These are phyloP conservation scores for Thereva unica DNA, from an alignment of 2,888 invertebrate species.

Conservation along the genomic window DNA sequence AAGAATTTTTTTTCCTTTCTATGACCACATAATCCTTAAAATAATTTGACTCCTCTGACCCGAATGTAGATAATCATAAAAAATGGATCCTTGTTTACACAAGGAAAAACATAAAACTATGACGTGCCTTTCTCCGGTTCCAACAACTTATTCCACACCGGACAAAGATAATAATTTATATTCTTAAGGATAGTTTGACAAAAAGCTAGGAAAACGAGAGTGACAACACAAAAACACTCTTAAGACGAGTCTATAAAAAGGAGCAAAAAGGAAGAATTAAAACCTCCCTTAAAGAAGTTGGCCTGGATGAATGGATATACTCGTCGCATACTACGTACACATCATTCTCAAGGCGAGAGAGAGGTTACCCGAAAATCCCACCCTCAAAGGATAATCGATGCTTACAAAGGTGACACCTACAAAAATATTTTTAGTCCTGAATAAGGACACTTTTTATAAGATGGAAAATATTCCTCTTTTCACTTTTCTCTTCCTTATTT, in stretches of 20 bases:
- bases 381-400: constrained; percentile 43
- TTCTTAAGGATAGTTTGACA: constrained; percentile 16
- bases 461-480: constrained; percentile 2
- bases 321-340: not conserved
- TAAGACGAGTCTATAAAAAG: constrained; percentile 21
- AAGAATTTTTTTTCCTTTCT: not conserved
- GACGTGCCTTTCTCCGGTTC: constrained; percentile 16
- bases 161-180: constrained; percentile 16
- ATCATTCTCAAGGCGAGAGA: constrained; percentile 9
- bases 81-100: constrained; percentile 8
- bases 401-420: constrained; percentile 43
- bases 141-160: not conserved
- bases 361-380: constrained; percentile 39
- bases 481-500: not conserved
- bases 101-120: constrained; percentile 13
- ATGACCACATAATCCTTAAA: not conserved
- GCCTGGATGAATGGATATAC: constrained; percentile 27
- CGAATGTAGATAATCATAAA: not conserved
- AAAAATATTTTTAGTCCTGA: constrained; percentile 34
- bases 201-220: constrained; percentile 16
- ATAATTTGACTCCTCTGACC: constrained; percentile 9
- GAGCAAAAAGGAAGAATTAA: constrained; percentile 7
- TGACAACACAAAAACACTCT: constrained; percentile 33
- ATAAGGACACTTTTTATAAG: constrained; percentile 1
- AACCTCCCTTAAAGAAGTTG: constrained; percentile 10